Evolutionary conservation across 2,113 vertebrate species (phyloP), one percentile per base, ranked within the genome.

Genomic region (Pholis gunnellus): DNA sequence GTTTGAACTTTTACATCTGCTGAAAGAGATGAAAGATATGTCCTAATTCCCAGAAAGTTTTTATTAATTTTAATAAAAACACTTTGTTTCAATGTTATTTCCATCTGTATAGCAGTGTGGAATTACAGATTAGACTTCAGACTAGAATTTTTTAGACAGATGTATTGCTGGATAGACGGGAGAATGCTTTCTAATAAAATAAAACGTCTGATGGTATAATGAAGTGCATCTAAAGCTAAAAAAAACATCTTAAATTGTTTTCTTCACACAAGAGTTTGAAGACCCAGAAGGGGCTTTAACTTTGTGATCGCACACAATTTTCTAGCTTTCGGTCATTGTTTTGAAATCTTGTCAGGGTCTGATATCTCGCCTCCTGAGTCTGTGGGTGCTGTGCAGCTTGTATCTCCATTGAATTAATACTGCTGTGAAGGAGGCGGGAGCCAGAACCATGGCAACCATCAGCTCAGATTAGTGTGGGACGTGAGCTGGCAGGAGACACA

Each of bases 391-490:
- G 36, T 56, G 29, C 72, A 67, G 86, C 61, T 73, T 86, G 69
- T 83, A 74, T 88, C 87, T 87, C 84, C 88, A 88, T 88, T 89
- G 91, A 92, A 92, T 90, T 90, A 91, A 81, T 87, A 82, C 80
- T 87, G 85, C 83, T 87, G 83, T 87, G 87, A 91, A 85, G 83
- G 77, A 85, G 82, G 84, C 72, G 84, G 87, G 86, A 88, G 89
- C 86, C 86, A 93, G 84, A 94, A 89, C 93, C 93, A 95, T 94
- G 91, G 93, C 88, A 94, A 94, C 94, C 88, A 88, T 94, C 83
- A 83, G 80, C 86, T 92, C 50, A 76, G 89, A 94, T 93, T 88
- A 93, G 92, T 92, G 88, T 92, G 81, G 87, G 87, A 79, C 36
- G 80, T 63, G 70, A 91, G 86, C 74, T 91, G 85, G 89, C 80